These are phyloP conservation scores for Etheostoma perlongum DNA, from an alignment of 2,797 vertebrate genomes.

Conservation along the genomic window DNA sequence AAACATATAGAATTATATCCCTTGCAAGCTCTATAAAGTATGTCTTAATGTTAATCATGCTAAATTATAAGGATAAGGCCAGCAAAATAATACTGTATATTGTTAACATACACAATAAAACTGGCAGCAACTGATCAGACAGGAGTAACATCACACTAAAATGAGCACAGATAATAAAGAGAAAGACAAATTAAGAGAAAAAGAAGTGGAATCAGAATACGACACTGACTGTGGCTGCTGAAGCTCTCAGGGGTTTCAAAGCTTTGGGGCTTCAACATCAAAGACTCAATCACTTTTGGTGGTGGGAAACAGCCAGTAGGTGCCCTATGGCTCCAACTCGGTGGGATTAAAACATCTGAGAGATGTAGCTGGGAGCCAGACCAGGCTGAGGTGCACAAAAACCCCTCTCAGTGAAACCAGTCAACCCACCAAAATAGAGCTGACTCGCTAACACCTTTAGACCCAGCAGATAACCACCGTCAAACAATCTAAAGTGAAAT, in stretches of 20 bases:
- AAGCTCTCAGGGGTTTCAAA: not conserved
- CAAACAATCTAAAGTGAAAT: slow-evolving; percentile 35
- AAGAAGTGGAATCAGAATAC: slow-evolving; percentile 10
- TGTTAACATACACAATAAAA: not conserved
- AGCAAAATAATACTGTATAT: not conserved
- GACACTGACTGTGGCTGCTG: not conserved
- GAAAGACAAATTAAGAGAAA: not conserved
- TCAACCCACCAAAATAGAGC: slow-evolving; percentile 5
- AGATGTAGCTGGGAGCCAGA: slow-evolving; percentile 21
- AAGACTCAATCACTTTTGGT: slow-evolving; percentile 27
- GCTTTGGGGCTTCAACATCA: slow-evolving; percentile 28
- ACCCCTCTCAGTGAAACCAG: not conserved
- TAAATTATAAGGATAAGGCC: not conserved
- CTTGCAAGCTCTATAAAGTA: too few relatives aligned
- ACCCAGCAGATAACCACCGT: slow-evolving; percentile 25
- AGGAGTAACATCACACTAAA: not conserved
- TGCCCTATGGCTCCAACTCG: slow-evolving; percentile 30
- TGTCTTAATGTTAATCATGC: not conserved
- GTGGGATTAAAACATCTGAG: slow-evolving; percentile 49
- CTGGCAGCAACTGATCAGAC: not conserved
- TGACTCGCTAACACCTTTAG: slow-evolving; percentile 28
- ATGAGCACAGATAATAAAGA: not conserved
- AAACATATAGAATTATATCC: not conserved
- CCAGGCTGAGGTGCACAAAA: not conserved
- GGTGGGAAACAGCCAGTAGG: not conserved